These are phyloP conservation scores for Numenius phaeopus DNA, from an alignment of 2,797 vertebrate genomes.

Conservation along the genomic window DNA sequence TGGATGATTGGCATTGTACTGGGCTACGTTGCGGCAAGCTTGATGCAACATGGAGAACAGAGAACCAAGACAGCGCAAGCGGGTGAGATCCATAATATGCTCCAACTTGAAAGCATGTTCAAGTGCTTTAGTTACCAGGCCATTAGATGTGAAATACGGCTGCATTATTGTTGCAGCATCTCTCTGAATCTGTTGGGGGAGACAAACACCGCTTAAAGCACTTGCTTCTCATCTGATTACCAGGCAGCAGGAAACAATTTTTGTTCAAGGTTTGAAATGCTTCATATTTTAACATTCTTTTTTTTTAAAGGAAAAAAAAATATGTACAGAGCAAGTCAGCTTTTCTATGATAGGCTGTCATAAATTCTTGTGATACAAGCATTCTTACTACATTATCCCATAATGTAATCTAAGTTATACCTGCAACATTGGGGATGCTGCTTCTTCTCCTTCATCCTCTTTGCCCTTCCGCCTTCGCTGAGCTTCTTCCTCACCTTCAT, in stretches of 20 bases:
- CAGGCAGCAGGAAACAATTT: not conserved
- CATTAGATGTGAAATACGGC: conserved; percentile 96
- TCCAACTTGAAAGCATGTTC: conserved; percentile 97
- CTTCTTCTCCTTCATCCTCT: conserved; percentile 93
- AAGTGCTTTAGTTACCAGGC: conserved; percentile 95
- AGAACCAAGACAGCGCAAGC: conserved; percentile 94
- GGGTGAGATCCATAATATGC: conserved; percentile 99
- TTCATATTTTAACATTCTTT: not conserved
- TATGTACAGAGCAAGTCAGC: not conserved
- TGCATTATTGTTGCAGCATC: conserved; percentile 91
- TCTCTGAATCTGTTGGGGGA: conserved; percentile 90
- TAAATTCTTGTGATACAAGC: not conserved
- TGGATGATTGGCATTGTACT: conserved; percentile 97
- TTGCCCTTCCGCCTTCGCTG: conserved; percentile 91
- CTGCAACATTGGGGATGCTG: conserved; percentile 97
- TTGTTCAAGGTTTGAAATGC: not conserved
- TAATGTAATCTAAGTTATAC: conserved; percentile 67
- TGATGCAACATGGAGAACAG: conserved; percentile 99
- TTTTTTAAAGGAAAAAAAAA: not conserved
- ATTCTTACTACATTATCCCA: not conserved
- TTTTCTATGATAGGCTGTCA: not conserved
- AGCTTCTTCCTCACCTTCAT: conserved; percentile 98
- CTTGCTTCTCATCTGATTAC: not conserved
- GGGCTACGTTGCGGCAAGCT: conserved; percentile 95
- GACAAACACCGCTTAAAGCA: not conserved